Base-by-base conservation (phyloP, 2,113 vertebrate genomes). In the Odontophorus gujanensis region DNA sequence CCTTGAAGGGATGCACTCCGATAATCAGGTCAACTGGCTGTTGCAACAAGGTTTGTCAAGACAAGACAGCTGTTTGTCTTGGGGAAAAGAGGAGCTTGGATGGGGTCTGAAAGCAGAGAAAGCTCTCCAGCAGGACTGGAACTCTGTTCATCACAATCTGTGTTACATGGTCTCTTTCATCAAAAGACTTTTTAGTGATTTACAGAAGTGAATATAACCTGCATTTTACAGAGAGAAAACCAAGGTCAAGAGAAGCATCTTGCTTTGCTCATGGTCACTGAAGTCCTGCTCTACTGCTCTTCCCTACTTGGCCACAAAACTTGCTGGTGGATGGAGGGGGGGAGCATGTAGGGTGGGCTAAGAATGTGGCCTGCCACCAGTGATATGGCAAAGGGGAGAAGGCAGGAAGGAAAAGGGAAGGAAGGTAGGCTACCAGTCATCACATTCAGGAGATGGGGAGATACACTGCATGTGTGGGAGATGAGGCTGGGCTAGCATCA, bases 21-120 rank as follows among this genome's bases (percentile, higher is more conserved):
- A 92, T 87, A 89, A 96, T 85, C 74, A 85, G 68, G 51, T 92
- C 93, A 90, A 86, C 55, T 13, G 19, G 42, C 59, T 90, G 43
- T 22, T 81, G 59, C 2, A 1, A 18, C 0, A 0, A n/a, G 7
- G 36, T 86, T 72, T 43, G 25, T 19, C 61, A 40, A 40, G 61
- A 28, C 81, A 84, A 90, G 63, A 75, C n/a, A 77, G 36, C 58
- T 73, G 28, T 74, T 87, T 85, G 55, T 45, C 21, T 74, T 4
- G 7, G 4, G 16, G 6, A 16, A 84, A 26, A 90, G 51, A 9
- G 36, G 30, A 79, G 43, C 2, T 17, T 12, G 78, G 30, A 18
- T 57, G 53, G 28, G 9, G 28, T 51, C 28, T 48, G 61, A 48
- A 72, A 47, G 61, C 24, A 47, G 50, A 19, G 11, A 91, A n/a